Conservation (phyloP, 1,140 invertebrate genomes). For the Acarapis woodi region DNA sequence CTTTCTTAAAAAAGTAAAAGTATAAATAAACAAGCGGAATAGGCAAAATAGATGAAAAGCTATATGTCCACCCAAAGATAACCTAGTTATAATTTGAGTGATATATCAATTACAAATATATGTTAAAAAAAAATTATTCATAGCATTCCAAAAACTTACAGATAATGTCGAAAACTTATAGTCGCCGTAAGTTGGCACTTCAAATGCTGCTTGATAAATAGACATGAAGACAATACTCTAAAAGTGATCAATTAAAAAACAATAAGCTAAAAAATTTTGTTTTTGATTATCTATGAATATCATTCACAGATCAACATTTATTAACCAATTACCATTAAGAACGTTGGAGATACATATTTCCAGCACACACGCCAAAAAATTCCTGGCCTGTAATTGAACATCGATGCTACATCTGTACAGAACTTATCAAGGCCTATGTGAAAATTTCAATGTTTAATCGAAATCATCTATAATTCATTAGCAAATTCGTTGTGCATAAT, state of each 20-base stretch:
- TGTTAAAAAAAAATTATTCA: too few species aligned
- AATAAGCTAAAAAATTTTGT: not conserved
- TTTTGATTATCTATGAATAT: not conserved
- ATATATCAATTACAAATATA: too few species aligned
- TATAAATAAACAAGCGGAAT: not conserved
- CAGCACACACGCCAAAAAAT: conserved; percentile 23
- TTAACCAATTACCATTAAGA: conserved; percentile 18
- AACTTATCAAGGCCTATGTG: conserved; percentile 30
- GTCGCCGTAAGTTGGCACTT: not conserved
- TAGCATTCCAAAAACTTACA: too few species aligned
- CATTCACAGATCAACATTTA: not conserved
- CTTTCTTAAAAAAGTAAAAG: too few species aligned
- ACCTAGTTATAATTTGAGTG: too few species aligned
- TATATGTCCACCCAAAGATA: not conserved
- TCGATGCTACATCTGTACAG: conserved; percentile 26
- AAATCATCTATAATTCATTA: conserved; percentile 2
- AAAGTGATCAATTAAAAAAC: not conserved
- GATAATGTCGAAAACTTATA: not conserved
- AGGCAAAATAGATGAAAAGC: not conserved
- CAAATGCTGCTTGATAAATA: too few species aligned
- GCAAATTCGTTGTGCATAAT: not conserved
- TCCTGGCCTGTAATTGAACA: conserved; percentile 21
- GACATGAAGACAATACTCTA: not conserved
- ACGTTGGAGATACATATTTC: conserved; percentile 23
- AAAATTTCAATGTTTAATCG: conserved; percentile 2